A percentile compares a stretch with the other conserved stretches of the same genome.
phyloP scores from a whole-genome alignment of 2,888 invertebrate genomes.

The Ethmia dodecea region DNA sequence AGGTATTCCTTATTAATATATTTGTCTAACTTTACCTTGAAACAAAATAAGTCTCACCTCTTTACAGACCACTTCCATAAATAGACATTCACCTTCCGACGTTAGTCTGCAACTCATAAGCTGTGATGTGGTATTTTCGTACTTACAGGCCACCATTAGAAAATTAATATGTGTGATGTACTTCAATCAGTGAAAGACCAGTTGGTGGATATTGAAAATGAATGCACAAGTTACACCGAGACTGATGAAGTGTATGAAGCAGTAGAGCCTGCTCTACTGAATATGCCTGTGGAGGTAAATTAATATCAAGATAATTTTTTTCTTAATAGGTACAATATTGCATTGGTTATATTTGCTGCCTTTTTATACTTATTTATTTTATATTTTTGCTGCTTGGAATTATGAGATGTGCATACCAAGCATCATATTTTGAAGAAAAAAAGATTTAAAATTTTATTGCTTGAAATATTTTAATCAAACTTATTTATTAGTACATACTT shows the following conservation, averaged over 20 bases:
- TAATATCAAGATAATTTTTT: neutral
- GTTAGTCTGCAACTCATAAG: too few relatives aligned
- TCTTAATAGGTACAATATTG: neutral
- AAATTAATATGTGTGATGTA: conserved; percentile 42
- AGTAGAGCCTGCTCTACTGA: conserved; percentile 37
- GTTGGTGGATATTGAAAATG: conserved; percentile 40
- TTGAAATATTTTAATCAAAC: neutral
- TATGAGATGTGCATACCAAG: neutral
- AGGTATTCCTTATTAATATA: too few relatives aligned
- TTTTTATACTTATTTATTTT: neutral
- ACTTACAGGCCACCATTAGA: neutral
- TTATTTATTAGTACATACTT: neutral
- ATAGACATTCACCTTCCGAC: conserved; percentile 19
- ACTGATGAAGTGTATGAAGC: conserved; percentile 27
- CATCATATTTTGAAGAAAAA: neutral
- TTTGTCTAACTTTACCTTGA: conserved; percentile 8
- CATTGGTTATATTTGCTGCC: too few relatives aligned
- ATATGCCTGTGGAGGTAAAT: conserved; percentile 64
- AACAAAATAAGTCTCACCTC: too few relatives aligned
- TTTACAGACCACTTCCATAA: conserved; percentile 21
- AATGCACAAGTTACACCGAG: conserved; percentile 21
- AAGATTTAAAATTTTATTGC: neutral
- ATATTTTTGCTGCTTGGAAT: neutral
- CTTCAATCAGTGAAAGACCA: conserved; percentile 41
- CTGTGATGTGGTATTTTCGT: neutral